Conservation (phyloP, 92 coral and sea anemone species). For the Umimayanthus kanabou region DNA sequence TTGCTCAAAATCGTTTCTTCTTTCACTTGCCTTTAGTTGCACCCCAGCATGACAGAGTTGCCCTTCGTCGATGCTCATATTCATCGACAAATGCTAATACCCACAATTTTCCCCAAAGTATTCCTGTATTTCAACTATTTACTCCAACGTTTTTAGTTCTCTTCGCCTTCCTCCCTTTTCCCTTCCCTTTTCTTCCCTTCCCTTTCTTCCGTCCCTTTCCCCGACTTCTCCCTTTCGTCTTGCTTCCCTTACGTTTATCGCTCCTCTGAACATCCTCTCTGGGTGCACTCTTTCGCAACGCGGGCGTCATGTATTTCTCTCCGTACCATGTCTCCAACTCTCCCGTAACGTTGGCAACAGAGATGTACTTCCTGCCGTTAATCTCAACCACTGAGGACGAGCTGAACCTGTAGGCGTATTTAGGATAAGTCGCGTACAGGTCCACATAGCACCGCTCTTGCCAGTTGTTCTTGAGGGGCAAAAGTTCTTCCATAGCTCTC, state of each 20-base stretch:
- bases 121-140: neutral
- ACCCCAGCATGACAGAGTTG: too few species aligned
- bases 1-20: too few species aligned
- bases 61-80: too few species aligned
- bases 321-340: constrained; percentile 31
- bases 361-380: constrained; percentile 13
- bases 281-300: constrained; percentile 21
- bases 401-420: constrained; percentile 22
- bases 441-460: constrained; percentile 34
- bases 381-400: constrained; percentile 9
- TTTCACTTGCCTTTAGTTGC: too few species aligned
- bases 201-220: constrained; percentile 27
- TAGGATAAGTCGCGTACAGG: constrained; percentile 32
- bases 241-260: neutral
- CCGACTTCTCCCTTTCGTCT: constrained; percentile 8
- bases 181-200: neutral
- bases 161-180: constrained; percentile 17
- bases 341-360: constrained; percentile 34
- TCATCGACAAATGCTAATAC: too few species aligned
- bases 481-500: constrained; percentile 19
- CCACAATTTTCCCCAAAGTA: too few species aligned
- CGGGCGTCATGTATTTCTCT: constrained; percentile 24
- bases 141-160: neutral
- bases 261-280: constrained; percentile 21
- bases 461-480: constrained; percentile 30